Base-by-base conservation (phyloP, 2,888 invertebrate genomes). In the Agelastica alni region DNA sequence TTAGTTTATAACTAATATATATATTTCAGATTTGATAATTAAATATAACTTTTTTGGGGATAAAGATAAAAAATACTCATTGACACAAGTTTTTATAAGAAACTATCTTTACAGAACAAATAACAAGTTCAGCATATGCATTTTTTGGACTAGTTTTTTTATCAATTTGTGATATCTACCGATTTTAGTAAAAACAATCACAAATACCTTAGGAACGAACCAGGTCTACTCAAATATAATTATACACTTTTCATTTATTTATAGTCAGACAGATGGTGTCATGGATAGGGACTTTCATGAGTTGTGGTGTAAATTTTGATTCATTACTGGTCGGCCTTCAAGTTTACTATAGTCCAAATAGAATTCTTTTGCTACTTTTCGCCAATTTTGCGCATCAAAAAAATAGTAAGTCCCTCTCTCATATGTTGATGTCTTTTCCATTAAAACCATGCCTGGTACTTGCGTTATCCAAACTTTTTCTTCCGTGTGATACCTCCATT, bases 401-500 rank as follows among this genome's bases (percentile, higher is more conserved):
- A 96, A 96, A 82, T 95, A 97, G 83, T 99, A 99, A 72, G 96
- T 97, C 81, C 98, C 98, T 75, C 96, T 86, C 83, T 99, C 98
- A 80, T 95, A 98, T 67, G 93, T 92, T 70, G 88, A 87, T 64
- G 95, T 96, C 80, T 97, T 98, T 78, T 98, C 95, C 69, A 92
- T 86, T 74, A 94, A 89, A 67, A 91, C 89, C 83, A 95, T 89
- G 69, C 96, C 96, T 65, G 96, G 96, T 72, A 95, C 95, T 79
- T 96, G 91, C 70, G 96, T 97, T 78, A 97, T 95, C 97, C 97
- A 97, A 73, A 98, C 94, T 79, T 96, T 93, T 78, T 99, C 98
- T 77, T 96, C 96, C 84, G 91, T 97, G 80, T 99, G 98, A 84
- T 96, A 99, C 81, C 99, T 88, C 99, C 99, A 99, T 76, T 99